Evolutionary conservation across 2,113 vertebrate genomes (phyloP), one percentile per base, ranked within the genome.

Genomic region (Corythaeola cristata): DNA sequence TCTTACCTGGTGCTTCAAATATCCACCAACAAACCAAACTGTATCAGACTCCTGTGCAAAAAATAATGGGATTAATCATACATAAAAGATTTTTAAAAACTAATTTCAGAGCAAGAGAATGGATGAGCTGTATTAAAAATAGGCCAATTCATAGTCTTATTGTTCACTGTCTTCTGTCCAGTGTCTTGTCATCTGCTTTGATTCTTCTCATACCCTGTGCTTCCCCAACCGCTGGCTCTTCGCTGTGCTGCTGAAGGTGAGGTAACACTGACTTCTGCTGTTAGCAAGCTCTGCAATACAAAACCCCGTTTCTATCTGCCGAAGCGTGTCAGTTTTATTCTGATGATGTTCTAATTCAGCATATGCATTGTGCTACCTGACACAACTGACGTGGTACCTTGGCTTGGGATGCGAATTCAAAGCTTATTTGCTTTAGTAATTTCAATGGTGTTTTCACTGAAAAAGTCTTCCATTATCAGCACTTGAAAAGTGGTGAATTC

Each of bases 241-340:
- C 50, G 4, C 50, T 76, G 15, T 44, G 19, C 63, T 12, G 3
- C 8, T 53, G 50, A 33, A 30, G 23, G 50, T 41, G 44, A 41
- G n/a, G 39, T 49, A 53, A 44, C 15, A 17, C 11, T 15, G 24
- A 45, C 55, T 78, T 60, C 41, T 52, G 49, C n/a, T 41, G 37
- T 80, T 85, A 59, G 53, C 37, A 37, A 64, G 9, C 20, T 49
- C n/a, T 23, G 19, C 1, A 2, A 7, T 59, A 37, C 3, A 1
- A 74, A 85, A 59, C 5, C 28, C 6, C 18, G 33, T 37, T 69
- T 64, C 62, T 53, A 9, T 20, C 39, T 66, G 37, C 24, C 0
- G 1, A 64, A 75, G 15, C 1, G 0, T 26, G 15, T 45, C 44
- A 22, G 15, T 69, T 79, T 68, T 52, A 32, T n/a, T 2, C 1